A percentile compares a stretch with the other conserved stretches of the same genome.
Conservation (phyloP, 2,797 vertebrate genomes). For the Gymnodraco acuticeps region DNA sequence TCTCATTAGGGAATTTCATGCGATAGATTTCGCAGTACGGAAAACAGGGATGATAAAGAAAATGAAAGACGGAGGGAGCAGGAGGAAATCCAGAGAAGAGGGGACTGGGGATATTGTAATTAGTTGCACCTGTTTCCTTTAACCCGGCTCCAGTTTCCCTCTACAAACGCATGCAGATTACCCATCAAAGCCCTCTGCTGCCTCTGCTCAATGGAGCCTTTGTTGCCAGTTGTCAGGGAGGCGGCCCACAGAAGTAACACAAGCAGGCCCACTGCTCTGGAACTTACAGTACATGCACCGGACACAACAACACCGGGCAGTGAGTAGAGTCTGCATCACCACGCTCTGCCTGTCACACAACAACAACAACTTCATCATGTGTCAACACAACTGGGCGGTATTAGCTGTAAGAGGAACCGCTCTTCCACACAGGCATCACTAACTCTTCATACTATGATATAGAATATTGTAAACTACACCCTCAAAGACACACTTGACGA, state of each 20-base stretch:
- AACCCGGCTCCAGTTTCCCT: conserved; percentile 86
- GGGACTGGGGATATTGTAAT: conserved; percentile 85
- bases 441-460: no score
- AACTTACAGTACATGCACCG: conserved; percentile 72
- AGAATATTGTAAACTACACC: no score
- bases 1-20: conserved; percentile 69
- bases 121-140: conserved; percentile 91
- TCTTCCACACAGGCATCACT: conserved; percentile 8
- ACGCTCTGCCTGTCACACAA: conserved; percentile 43
- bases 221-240: conserved; percentile 87
- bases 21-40: conserved; percentile 62
- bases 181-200: conserved; percentile 85
- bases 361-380: conserved; percentile 70
- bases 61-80: conserved; percentile 59
- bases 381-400: conserved; percentile 31
- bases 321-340: conserved; percentile 51
- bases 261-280: conserved; percentile 76
- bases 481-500: no score
- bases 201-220: conserved; percentile 86
- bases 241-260: conserved; percentile 82
- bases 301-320: conserved; percentile 56
- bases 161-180: conserved; percentile 88
- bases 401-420: conserved; percentile 19
- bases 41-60: conserved; percentile 70
- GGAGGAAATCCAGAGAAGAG: conserved; percentile 77